Base-by-base conservation (phyloP, 2,888 invertebrate species). In the Agrotis segetum region DNA sequence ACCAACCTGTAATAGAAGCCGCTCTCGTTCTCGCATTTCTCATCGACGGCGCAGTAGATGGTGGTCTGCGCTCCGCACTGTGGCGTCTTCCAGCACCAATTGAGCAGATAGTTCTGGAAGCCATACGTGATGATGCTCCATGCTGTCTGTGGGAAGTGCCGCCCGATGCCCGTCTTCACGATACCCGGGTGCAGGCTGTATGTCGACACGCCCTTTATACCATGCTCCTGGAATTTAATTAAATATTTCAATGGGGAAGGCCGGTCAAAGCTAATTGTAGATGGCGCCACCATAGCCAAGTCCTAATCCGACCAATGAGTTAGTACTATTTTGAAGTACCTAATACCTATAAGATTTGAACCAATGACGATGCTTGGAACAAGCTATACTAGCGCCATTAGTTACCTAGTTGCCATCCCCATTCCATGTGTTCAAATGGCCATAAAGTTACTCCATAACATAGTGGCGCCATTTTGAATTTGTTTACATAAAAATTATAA, bases 41-140 rank as follows among this genome's bases (percentile, higher is more conserved):
- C 97, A 73, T 97, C 97, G 0, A 97, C 93, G 0, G 97, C 96
- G 87, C 98, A 98, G 88, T 98, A 97, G 68, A 98, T 95, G 1
- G 97, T 96, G 1, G 98, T 98, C 92, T 98, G 98, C 0, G 98
- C 98, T 7, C 98, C 98, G 86, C 97, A 97, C 77, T 94, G 93
- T 0, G 97, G 96, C 3, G 96, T 96, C 88, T 97, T 97, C 53
- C 97, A 87, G 82, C 97, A 96, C 67, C 88, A 81, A 1, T 86
- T 71, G 47, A 95, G 88, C 1, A 96, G 34, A 77, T 88, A 84
- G 63, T 90, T 84, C 47, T 71, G 63, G 79, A 91, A 92, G 0
- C 93, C 92, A 63, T 76, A 84, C 71, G 86, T 84, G 1, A 94
- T 13, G 47, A 77, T 56, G 1, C 52, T 13, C 77, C 77, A 77